Base-by-base conservation (phyloP, 2,113 vertebrate genomes). In the Apteryx owenii region DNA sequence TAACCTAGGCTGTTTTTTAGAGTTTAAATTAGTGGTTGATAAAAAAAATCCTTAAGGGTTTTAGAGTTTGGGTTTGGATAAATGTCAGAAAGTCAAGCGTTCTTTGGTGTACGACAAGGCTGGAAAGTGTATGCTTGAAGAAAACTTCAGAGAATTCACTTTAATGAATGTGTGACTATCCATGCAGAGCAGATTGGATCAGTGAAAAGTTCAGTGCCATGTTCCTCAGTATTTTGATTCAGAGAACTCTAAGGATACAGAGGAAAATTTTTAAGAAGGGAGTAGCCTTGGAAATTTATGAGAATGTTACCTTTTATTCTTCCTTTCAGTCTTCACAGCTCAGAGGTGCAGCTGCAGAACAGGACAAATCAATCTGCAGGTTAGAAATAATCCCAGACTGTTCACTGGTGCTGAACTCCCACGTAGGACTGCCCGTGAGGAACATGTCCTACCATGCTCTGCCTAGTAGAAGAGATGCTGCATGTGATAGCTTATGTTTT, bases 271-370 rank as follows among this genome's bases (percentile, higher is more conserved):
- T 81, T 42, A 56, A 94, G 50, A 66, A 89, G 50, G 38, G 31
- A 79, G 10, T 56, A 89, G 81, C 73, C 61, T 69, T 91, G 38
- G 61, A 87, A 77, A 48, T 95, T 76, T 90, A 85, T 56, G 68
- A 88, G 88, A 92, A 84, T 87, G 88, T 83, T 88, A 60, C 5
- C 33, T 94, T 90, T 90, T 92, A 51, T 78, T 64, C 60, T 96
- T 94, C 83, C 83, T 95, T 81, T 94, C 51, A 69, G 48, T 28
- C 33, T 33, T 87, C 56, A 48, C 78, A 89, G 81, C 53, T 90
- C 94, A 77, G 72, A 95, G 81, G 53, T 96, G 62, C 53, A 0
- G 0, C 61, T 84, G 48, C 81, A 95, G 95, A 92, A 95, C 81
- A 80, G 12, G 62, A 89, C 73, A 93, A 87, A 93, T 92, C 78